These are phyloP conservation scores for Trichacis sp. DNA, from an alignment of 2,888 invertebrate species.

Conservation along the genomic window DNA sequence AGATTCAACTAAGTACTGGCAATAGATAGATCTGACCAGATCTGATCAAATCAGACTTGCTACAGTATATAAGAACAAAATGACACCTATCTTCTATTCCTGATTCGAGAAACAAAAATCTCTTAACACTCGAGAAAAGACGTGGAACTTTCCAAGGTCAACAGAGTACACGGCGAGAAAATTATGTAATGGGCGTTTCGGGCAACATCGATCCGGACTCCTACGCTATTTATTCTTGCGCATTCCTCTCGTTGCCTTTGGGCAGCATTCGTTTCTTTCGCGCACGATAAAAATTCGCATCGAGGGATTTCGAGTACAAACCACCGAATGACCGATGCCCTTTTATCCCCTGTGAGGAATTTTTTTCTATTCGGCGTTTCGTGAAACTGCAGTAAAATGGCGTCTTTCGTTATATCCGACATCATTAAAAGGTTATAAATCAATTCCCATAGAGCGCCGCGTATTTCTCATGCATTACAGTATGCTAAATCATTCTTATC, in stretches of 20 bases:
- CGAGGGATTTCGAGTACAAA: too few species aligned
- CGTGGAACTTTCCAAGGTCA: conserved; percentile 27
- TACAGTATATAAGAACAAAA: too few species aligned
- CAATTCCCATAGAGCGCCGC: conserved; percentile 21
- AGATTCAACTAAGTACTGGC: too few species aligned
- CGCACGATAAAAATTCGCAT: too few species aligned
- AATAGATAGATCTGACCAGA: too few species aligned
- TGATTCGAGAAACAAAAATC: too few species aligned
- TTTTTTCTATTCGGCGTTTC: not conserved
- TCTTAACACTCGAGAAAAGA: too few species aligned
- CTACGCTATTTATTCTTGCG: conserved; percentile 41
- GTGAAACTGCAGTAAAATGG: not conserved
- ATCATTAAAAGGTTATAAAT: conserved; percentile 14
- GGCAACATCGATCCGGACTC: conserved; percentile 43
- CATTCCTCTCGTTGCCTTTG: conserved; percentile 36
- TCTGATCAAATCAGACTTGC: too few species aligned
- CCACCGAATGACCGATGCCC: not conserved
- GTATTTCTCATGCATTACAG: conserved; percentile 26
- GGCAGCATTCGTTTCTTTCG: conserved; percentile 36
- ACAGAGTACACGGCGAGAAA: conserved; percentile 27
- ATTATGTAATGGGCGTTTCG: conserved; percentile 44
- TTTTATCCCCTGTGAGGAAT: not conserved
- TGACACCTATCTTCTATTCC: too few species aligned
- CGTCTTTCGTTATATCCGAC: conserved; percentile 5
- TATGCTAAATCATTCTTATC: conserved; percentile 35